Conservation (phyloP, 1,140 invertebrate species). For the Psilanteris sp. region DNA sequence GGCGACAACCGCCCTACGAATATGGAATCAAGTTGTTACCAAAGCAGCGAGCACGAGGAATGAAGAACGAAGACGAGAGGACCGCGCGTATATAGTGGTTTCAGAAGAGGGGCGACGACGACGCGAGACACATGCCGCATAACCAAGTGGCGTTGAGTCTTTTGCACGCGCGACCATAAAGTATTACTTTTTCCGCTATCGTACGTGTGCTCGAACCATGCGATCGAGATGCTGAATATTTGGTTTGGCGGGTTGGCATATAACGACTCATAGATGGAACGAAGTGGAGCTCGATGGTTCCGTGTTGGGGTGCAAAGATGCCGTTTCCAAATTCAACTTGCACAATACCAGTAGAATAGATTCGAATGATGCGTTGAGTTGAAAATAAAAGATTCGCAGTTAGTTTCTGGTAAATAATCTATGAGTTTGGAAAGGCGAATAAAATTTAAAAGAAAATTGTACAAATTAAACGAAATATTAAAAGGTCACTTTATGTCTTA, state of each 20-base stretch:
- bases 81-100: slow-evolving; percentile 56
- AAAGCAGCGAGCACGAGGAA: slow-evolving; percentile 62
- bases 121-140: slow-evolving; percentile 72
- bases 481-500: too few relatives aligned
- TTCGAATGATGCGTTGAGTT: too few relatives aligned
- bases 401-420: too few relatives aligned
- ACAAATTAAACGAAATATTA: too few relatives aligned
- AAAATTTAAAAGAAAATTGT: too few relatives aligned
- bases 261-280: slow-evolving; percentile 40
- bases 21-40: slow-evolving; percentile 78
- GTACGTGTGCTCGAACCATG: slow-evolving; percentile 32
- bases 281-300: slow-evolving; percentile 15
- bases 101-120: slow-evolving; percentile 63
- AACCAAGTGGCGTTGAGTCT: slow-evolving; percentile 69
- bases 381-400: too few relatives aligned
- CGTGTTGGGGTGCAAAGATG: slow-evolving; percentile 4
- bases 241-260: slow-evolving; percentile 19
- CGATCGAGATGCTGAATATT: slow-evolving; percentile 54
- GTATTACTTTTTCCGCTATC: slow-evolving; percentile 64
- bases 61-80: slow-evolving; percentile 66
- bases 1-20: slow-evolving; percentile 71
- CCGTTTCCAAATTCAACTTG: slow-evolving; percentile 4
- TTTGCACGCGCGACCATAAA: slow-evolving; percentile 68
- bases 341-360: slow-evolving; percentile 2
- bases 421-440: too few relatives aligned